phyloP scores from a whole-genome alignment of 2,888 invertebrate genomes.

The Lingula anatina region DNA sequence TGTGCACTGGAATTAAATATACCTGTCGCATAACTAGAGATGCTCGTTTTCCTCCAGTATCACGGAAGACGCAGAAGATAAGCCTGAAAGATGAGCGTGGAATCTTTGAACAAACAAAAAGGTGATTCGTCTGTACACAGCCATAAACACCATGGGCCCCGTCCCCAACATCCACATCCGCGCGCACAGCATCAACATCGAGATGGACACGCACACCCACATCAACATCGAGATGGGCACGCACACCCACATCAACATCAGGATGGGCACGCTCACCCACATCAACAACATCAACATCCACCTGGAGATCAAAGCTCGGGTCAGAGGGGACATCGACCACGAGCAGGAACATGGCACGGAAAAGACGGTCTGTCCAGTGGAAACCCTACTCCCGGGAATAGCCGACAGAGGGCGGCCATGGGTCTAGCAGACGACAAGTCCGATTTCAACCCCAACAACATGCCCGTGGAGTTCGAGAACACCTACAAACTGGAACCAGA shows the following conservation, averaged over 20 bases:
- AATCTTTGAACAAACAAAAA: too few relatives aligned
- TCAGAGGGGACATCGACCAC: background rate
- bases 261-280: background rate
- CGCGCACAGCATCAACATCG: conserved; percentile 1
- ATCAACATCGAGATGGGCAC: background rate
- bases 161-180: too few relatives aligned
- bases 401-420: background rate
- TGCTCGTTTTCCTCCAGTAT: too few relatives aligned
- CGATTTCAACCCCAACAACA: conserved; percentile 10
- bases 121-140: too few relatives aligned
- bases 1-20: too few relatives aligned
- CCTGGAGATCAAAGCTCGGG: background rate
- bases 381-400: background rate
- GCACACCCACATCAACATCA: background rate
- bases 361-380: background rate
- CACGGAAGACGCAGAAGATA: too few relatives aligned
- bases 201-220: background rate
- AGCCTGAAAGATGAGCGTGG: too few relatives aligned
- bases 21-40: too few relatives aligned
- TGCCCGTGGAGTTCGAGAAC: conserved; percentile 27
- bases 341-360: background rate
- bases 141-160: conserved; percentile 6
- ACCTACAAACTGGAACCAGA: conserved; percentile 36
- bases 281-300: background rate
- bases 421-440: conserved; percentile 16